phyloP scores from a whole-genome alignment of 1,140 invertebrate species.

The Ephestia elutella region DNA sequence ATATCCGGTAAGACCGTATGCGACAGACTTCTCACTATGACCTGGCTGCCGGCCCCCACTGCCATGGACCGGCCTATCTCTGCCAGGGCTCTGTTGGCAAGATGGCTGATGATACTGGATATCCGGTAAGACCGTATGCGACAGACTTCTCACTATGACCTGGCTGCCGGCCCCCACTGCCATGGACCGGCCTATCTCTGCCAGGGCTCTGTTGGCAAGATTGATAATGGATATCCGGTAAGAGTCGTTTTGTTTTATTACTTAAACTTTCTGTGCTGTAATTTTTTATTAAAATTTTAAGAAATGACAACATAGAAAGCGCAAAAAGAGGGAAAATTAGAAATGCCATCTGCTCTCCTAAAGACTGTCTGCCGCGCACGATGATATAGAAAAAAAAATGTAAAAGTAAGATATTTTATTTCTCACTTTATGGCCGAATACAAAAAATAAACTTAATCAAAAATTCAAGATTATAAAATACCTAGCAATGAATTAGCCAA shows the following conservation, averaged over 20 bases:
- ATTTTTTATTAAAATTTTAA: no score
- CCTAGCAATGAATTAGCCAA: no score
- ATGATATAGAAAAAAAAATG: no score
- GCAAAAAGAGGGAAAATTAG: no score
- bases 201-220: conserved; percentile 47
- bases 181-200: conserved; percentile 43
- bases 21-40: conserved; percentile 47
- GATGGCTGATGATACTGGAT: conserved; percentile 66
- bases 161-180: conserved; percentile 50
- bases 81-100: conserved; percentile 49
- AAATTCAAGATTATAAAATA: background rate
- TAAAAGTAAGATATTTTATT: no score
- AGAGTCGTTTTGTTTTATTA: no score
- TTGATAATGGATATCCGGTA: conserved; percentile 66
- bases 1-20: conserved; percentile 57
- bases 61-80: conserved; percentile 46
- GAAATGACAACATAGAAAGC: no score
- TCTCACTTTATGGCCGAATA: no score
- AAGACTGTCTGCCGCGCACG: no score
- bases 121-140: conserved; percentile 53
- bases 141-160: conserved; percentile 48
- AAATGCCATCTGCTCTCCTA: no score
- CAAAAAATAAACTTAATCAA: background rate
- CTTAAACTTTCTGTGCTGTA: no score
- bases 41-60: conserved; percentile 50